Percentiles rank a stretch among this genome's conserved stretches.
Evolutionary conservation across 2,888 invertebrate species (phyloP).

Genomic region (Proisotoma minuta): DNA sequence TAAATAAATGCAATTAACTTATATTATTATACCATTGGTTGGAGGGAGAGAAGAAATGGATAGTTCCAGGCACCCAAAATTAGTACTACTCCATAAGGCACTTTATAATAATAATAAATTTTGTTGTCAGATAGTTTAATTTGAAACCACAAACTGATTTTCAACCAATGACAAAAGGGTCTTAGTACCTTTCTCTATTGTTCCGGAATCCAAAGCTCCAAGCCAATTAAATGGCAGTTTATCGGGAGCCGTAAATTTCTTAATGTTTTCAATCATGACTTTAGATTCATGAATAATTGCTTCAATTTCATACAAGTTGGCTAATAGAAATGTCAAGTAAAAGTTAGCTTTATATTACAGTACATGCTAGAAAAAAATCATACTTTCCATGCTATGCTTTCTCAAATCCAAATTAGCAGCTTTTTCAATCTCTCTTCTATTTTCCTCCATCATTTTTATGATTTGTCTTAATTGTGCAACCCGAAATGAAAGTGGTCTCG

Average conservation of each 20-base stretch:
- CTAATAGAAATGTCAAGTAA: slow-evolving; percentile 8
- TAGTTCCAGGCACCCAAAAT: slow-evolving; percentile 23
- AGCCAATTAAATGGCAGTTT: slow-evolving; percentile 18
- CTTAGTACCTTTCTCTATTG: slow-evolving; percentile 11
- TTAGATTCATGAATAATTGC: slow-evolving; percentile 13
- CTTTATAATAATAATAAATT: too few relatives aligned
- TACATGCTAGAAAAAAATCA: background rate
- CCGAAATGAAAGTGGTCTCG: slow-evolving; percentile 74
- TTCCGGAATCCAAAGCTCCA: slow-evolving; percentile 16
- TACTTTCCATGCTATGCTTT: slow-evolving; percentile 50
- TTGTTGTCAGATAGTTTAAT: too few relatives aligned
- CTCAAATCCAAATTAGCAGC: slow-evolving; percentile 74
- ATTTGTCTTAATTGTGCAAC: slow-evolving; percentile 71
- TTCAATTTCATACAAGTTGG: slow-evolving; percentile 17
- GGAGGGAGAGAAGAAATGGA: slow-evolving; percentile 6
- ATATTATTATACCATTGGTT: slow-evolving; percentile 23
- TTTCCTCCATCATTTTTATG: slow-evolving; percentile 72
- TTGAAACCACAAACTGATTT: too few relatives aligned
- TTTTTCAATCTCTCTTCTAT: slow-evolving; percentile 51
- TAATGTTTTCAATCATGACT: slow-evolving; percentile 3
- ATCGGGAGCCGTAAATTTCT: slow-evolving; percentile 14
- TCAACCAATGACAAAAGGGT: too few relatives aligned
- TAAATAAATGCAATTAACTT: background rate
- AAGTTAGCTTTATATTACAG: too few relatives aligned
- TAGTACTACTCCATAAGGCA: slow-evolving; percentile 25